phyloP scores from a whole-genome alignment of 2,888 invertebrate species.

The Drosophila meridionalis region DNA sequence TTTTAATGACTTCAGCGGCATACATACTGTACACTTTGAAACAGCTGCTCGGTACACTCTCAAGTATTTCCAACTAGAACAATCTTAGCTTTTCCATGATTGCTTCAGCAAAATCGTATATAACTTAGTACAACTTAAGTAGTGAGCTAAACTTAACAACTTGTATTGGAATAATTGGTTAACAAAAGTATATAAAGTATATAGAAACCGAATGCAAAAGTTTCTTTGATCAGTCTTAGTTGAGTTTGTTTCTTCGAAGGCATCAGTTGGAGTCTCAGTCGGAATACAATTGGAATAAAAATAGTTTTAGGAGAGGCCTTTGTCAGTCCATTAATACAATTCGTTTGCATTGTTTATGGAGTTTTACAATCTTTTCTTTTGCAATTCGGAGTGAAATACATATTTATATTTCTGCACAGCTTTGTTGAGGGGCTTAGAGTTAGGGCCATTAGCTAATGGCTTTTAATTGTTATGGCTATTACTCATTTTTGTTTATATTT shows the following conservation, averaged over 20 bases:
- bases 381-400: not conserved
- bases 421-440: constrained; percentile 10
- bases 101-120: not conserved
- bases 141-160: not conserved
- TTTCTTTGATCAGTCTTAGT: not conserved
- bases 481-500: constrained; percentile 39
- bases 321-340: not conserved
- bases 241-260: not conserved
- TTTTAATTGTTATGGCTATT: constrained; percentile 37
- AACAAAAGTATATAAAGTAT: not conserved
- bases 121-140: not conserved
- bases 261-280: not conserved
- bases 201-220: not conserved
- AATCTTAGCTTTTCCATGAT: not conserved
- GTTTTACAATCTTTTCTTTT: not conserved
- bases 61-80: not conserved
- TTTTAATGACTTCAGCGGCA: not conserved
- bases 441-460: constrained; percentile 34
- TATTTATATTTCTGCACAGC: not conserved
- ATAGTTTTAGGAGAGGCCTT: not conserved
- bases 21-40: not conserved
- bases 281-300: not conserved
- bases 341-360: not conserved
- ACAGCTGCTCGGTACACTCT: not conserved
- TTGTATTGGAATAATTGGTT: not conserved